Percentiles rank a stretch among this genome's conserved stretches.
phyloP scores from a whole-genome alignment of 2,888 invertebrate genomes.

The Phortica magna region DNA sequence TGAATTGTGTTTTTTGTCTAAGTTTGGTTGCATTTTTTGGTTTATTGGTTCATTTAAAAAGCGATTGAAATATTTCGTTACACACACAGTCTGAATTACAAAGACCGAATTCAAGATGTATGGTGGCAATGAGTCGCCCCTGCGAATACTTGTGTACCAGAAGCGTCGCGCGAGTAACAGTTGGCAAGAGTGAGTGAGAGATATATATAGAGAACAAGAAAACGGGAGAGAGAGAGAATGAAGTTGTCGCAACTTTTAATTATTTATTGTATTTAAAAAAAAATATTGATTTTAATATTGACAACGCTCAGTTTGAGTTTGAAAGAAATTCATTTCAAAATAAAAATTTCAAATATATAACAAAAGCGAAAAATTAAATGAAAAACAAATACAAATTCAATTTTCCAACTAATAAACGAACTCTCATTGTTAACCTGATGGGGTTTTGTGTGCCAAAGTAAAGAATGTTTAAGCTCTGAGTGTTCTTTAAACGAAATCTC shows the following conservation, averaged over 20 bases:
- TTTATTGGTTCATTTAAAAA: slow-evolving; percentile 67
- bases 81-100: slow-evolving; percentile 77
- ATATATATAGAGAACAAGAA: slow-evolving; percentile 28
- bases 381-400: neutral
- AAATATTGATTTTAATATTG: slow-evolving; percentile 41
- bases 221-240: slow-evolving; percentile 45
- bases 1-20: slow-evolving; percentile 3
- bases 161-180: slow-evolving; percentile 52
- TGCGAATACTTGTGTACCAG: slow-evolving; percentile 65
- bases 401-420: neutral
- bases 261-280: slow-evolving; percentile 36
- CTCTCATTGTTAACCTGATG: neutral
- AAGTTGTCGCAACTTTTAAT: slow-evolving; percentile 9
- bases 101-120: slow-evolving; percentile 77
- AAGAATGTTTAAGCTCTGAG: neutral
- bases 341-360: slow-evolving; percentile 14
- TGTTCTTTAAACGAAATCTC: neutral
- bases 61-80: slow-evolving; percentile 76
- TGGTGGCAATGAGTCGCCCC: slow-evolving; percentile 76
- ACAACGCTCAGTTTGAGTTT: slow-evolving; percentile 72
- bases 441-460: neutral
- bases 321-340: slow-evolving; percentile 73
- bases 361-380: slow-evolving; percentile 4
- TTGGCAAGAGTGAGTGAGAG: slow-evolving; percentile 42
- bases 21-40: slow-evolving; percentile 34